These are phyloP conservation scores for Ornithoptera priamus DNA, from an alignment of 2,888 invertebrate species.

Conservation along the genomic window DNA sequence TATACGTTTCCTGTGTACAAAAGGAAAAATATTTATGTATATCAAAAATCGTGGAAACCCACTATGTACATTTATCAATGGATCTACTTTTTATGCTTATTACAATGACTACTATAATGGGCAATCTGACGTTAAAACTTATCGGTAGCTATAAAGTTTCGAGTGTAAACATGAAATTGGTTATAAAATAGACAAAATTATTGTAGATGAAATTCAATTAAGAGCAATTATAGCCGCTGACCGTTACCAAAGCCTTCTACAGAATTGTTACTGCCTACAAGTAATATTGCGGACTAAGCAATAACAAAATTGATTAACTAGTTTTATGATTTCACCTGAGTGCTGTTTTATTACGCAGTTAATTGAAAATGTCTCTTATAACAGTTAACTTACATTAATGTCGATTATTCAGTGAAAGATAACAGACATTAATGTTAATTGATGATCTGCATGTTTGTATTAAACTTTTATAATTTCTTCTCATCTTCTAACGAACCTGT, in stretches of 20 bases:
- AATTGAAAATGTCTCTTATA: neutral
- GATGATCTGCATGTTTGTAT: neutral
- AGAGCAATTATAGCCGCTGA: conserved; percentile 39
- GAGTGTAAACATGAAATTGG: conserved; percentile 50
- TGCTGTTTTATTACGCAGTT: conserved; percentile 1
- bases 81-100: neutral
- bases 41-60: too few species aligned
- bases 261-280: conserved; percentile 36
- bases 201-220: conserved; percentile 37
- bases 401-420: neutral
- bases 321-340: conserved; percentile 9
- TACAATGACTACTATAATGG: neutral
- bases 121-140: conserved; percentile 28
- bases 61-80: too few species aligned
- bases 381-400: neutral
- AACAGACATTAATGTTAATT: neutral
- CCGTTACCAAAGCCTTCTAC: conserved; percentile 50
- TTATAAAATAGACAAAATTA: conserved; percentile 44
- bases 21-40: too few species aligned
- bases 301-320: conserved; percentile 1
- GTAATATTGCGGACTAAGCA: neutral
- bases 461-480: neutral
- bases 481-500: neutral
- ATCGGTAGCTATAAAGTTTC: conserved; percentile 40
- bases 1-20: too few species aligned